Conservation (phyloP, 2,113 vertebrate species). For the Orthonyx spaldingii region DNA sequence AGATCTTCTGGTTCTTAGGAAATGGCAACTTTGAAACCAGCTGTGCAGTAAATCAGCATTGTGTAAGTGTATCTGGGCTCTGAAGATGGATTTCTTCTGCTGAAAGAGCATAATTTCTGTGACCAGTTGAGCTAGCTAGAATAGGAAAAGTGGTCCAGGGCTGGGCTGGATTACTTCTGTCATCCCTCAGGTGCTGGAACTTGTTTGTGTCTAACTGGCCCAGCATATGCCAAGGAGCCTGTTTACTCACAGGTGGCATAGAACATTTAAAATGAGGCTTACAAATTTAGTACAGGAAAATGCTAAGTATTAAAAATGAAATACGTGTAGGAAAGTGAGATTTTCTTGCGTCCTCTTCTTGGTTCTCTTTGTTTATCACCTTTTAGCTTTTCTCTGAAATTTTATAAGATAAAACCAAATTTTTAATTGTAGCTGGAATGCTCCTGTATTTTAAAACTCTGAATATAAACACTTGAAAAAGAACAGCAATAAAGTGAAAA, state of each 20-base stretch:
- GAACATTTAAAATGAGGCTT: neutral
- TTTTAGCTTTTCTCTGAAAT: neutral
- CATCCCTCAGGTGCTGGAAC: neutral
- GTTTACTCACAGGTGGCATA: neutral
- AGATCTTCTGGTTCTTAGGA: neutral
- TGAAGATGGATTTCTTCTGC: neutral
- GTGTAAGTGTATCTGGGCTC: fast-evolving
- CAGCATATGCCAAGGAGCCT: neutral
- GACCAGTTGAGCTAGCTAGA: neutral
- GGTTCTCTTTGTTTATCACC: neutral
- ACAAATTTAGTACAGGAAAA: neutral
- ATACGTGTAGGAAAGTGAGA: neutral
- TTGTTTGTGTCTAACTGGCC: neutral
- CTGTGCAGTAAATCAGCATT: fast-evolving
- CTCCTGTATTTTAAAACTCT: neutral
- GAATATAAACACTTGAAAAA: neutral
- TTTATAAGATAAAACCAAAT: neutral
- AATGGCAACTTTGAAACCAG: neutral
- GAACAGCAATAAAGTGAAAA: neutral
- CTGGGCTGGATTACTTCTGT: neutral
- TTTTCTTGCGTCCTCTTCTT: neutral
- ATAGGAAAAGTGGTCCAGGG: neutral
- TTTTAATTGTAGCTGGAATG: neutral
- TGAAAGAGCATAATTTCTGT: neutral
- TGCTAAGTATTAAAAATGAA: neutral